Evolutionary conservation across 2,797 vertebrate species (phyloP), one percentile per base, ranked within the genome.

Genomic region (Microctenopoma steveboyesi): DNA sequence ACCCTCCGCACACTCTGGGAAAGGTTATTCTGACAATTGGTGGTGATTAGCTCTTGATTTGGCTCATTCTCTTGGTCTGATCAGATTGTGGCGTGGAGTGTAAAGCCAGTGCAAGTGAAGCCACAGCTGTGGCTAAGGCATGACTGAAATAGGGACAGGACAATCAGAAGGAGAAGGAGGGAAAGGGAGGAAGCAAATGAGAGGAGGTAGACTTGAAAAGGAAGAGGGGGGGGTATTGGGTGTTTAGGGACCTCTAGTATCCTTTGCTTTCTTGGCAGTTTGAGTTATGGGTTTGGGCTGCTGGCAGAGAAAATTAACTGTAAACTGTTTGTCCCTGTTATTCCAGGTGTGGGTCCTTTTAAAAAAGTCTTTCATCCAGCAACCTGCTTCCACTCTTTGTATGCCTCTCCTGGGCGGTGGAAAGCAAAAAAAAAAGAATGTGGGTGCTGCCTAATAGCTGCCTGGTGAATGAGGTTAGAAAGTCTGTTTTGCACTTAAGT

Each of bases 21-120:
- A 83, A 89, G 88, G 82, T 89, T 91, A 90, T 91, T 89, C 86
- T 85, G 86, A 88, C 89, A 90, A 91, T 92, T 85, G 89, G 79
- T 59, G 82, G 88, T 85, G 88, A 91, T 91, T 89, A 91, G 86
- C 87, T 86, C 81, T 91, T 88, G 86, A 91, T 92, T 92, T 88
- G 85, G 84, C 86, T 83, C 65, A 27, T 71, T 76, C 69, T 64
- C 55, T 86, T 61, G 45, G 43, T 90, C 83, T 87, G 91, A 92
- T 89, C 83, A 79, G 73, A 59, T 74, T 35, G 56, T 74, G 75
- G 73, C 67, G 58, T 7, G 45, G 55, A 76, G 79, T 76, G 28
- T 22, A 71, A 66, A 70, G 63, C 78, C 73, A 58, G 71, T 12
- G 57, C 16, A 33, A 71, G 50, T 27, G 70, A 75, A 76, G 68